phyloP scores from a whole-genome alignment of 2,888 invertebrate species.

The Ptilodon capucinus region DNA sequence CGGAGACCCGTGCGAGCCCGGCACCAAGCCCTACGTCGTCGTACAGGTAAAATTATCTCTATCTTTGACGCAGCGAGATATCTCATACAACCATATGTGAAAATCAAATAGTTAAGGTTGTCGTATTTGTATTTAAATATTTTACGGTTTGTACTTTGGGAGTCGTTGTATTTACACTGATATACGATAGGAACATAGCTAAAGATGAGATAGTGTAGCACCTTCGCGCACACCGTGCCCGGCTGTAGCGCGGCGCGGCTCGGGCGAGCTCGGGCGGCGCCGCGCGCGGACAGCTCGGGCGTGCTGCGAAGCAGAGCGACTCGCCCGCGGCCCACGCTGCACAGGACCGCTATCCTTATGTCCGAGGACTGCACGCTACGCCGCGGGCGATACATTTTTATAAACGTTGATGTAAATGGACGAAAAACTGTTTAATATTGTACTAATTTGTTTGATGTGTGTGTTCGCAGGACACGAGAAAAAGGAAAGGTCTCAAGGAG shows the following conservation, averaged over 20 bases:
- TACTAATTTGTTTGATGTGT: conserved; percentile 10
- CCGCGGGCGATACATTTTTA: conserved; percentile 68
- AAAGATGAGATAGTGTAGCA: too few species aligned
- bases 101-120: too few species aligned
- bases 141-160: too few species aligned
- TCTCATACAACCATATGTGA: too few species aligned
- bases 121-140: too few species aligned
- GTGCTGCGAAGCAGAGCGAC: conserved; percentile 85
- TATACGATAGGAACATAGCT: too few species aligned
- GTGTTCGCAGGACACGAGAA: conserved; percentile 92
- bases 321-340: conserved; percentile 84
- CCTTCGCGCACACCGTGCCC: conserved; percentile 57
- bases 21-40: conserved; percentile 89
- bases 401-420: background rate
- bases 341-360: conserved; percentile 92
- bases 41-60: conserved; percentile 90
- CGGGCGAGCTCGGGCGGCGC: too few species aligned
- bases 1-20: conserved; percentile 94
- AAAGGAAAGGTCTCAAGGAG: conserved; percentile 99
- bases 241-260: conserved; percentile 52
- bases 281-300: conserved; percentile 51
- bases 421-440: background rate
- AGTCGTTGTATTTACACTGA: too few species aligned
- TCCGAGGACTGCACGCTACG: conserved; percentile 86
- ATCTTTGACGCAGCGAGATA: too few species aligned